Percentiles rank a stretch among this genome's conserved stretches.
phyloP scores from a whole-genome alignment of 2,797 vertebrate genomes.

The Phylloscopus collybita region DNA sequence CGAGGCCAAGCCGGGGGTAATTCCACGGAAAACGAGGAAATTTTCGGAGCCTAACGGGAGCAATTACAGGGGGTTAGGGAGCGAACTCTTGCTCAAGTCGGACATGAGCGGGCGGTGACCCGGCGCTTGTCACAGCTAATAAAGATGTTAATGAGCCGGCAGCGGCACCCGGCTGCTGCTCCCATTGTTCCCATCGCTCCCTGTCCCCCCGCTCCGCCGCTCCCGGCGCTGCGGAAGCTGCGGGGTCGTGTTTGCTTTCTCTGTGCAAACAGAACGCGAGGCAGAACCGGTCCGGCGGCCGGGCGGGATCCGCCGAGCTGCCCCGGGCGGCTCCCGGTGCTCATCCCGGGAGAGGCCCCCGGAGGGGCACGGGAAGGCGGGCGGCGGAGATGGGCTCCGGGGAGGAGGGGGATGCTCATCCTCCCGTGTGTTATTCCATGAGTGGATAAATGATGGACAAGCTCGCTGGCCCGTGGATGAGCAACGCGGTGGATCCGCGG shows the following conservation, averaged over 20 bases:
- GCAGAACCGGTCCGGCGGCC: neutral
- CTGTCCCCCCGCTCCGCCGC: neutral
- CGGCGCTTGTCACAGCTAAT: neutral
- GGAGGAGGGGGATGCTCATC: neutral
- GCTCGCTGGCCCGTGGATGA: neutral
- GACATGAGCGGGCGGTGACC: slow-evolving; percentile 28
- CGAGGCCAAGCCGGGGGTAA: slow-evolving; percentile 18
- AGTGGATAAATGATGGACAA: neutral
- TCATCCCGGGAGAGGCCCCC: neutral
- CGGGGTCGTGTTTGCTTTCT: slow-evolving; percentile 38
- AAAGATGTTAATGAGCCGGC: slow-evolving; percentile 6
- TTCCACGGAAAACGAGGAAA: neutral
- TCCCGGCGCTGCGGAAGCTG: neutral
- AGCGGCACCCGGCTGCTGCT: neutral
- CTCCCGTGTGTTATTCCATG: neutral
- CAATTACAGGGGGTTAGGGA: slow-evolving; percentile 10
- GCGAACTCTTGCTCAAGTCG: neutral
- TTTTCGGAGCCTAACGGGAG: neutral
- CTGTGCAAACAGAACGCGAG: slow-evolving; percentile 5
- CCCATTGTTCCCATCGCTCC: neutral
- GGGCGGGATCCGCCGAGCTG: neutral
- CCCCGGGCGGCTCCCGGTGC: neutral
- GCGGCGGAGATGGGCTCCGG: neutral
- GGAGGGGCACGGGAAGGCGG: neutral
- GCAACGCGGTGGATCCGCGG: neutral